Evolutionary conservation across 2,888 invertebrate genomes (phyloP).

Genomic region (Tryphoninae sp.): DNA sequence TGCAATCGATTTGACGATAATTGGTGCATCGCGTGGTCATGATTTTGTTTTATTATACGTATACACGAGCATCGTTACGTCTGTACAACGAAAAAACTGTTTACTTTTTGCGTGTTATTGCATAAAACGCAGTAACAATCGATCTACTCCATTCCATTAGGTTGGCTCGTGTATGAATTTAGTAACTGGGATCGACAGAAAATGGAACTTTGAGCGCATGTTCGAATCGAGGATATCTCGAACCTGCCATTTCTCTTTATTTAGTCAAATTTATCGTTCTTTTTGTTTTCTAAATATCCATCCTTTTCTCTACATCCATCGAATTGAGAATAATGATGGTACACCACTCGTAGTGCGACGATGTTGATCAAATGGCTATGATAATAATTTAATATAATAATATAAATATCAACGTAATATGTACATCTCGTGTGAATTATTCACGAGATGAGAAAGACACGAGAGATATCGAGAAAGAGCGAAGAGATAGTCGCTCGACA

Average conservation of each 20-base stretch:
- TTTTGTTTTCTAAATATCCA: slow-evolving; percentile 16
- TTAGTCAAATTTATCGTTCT: slow-evolving; percentile 5
- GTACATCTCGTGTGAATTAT: slow-evolving; percentile 65
- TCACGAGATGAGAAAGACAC: slow-evolving; percentile 53
- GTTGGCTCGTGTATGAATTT: slow-evolving; percentile 12
- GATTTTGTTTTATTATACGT: slow-evolving; percentile 49
- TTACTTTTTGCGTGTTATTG: slow-evolving; percentile 21
- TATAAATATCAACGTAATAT: slow-evolving; percentile 76
- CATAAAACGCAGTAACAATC: slow-evolving; percentile 55
- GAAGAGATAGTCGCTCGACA: slow-evolving; percentile 8
- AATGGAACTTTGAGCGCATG: slow-evolving; percentile 30
- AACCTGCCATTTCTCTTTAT: slow-evolving; percentile 38
- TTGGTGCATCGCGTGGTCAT: slow-evolving; percentile 48
- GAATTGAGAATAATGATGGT: slow-evolving; percentile 42
- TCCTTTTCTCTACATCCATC: slow-evolving; percentile 38
- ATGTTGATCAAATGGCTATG: slow-evolving; percentile 65
- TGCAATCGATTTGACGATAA: neutral
- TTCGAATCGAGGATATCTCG: slow-evolving; percentile 31
- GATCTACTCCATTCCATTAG: slow-evolving; percentile 2
- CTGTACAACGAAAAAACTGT: slow-evolving; percentile 15
- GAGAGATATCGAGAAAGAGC: slow-evolving; percentile 23
- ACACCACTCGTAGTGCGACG: slow-evolving; percentile 37
- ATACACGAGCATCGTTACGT: slow-evolving; percentile 55
- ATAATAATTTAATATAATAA: slow-evolving; percentile 77
- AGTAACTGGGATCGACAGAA: slow-evolving; percentile 31